Evolutionary conservation across 2,797 vertebrate species (phyloP).

Genomic region (Tarsius wallacei): DNA sequence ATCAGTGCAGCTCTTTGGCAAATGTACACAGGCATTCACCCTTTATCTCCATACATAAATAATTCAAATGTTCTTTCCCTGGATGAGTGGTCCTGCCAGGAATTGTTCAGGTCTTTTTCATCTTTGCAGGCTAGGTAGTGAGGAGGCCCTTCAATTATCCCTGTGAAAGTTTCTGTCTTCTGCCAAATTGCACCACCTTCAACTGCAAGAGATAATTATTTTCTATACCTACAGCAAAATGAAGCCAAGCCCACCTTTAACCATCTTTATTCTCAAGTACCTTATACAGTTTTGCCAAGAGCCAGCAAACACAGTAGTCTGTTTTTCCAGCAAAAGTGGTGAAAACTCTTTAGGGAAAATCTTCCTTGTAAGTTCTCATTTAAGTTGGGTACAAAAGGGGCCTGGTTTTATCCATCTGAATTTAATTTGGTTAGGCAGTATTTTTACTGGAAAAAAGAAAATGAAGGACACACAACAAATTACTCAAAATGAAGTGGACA

Average conservation of each 20-base stretch:
- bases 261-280: not conserved
- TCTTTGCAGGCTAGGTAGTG: constrained; percentile 40
- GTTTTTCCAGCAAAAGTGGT: not conserved
- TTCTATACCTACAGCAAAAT: constrained; percentile 17
- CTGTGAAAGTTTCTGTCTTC: constrained; percentile 15
- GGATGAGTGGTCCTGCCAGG: not conserved
- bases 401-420: not conserved
- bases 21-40: not conserved
- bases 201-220: constrained; percentile 58
- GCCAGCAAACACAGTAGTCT: not conserved
- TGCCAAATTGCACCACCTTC: constrained; percentile 34
- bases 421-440: not conserved
- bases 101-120: constrained; percentile 50
- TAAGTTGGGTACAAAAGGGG: not conserved
- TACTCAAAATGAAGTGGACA: not conserved
- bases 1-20: not conserved
- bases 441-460: constrained; percentile 23
- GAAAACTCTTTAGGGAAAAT: not conserved
- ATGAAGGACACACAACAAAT: not conserved
- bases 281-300: not conserved
- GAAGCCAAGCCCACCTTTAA: not conserved
- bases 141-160: constrained; percentile 64
- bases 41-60: not conserved
- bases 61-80: not conserved
- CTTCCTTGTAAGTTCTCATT: not conserved